A percentile compares a stretch with the other conserved stretches of the same genome.
Conservation (phyloP, 2,797 vertebrate genomes). For the Bradypus variegatus region DNA sequence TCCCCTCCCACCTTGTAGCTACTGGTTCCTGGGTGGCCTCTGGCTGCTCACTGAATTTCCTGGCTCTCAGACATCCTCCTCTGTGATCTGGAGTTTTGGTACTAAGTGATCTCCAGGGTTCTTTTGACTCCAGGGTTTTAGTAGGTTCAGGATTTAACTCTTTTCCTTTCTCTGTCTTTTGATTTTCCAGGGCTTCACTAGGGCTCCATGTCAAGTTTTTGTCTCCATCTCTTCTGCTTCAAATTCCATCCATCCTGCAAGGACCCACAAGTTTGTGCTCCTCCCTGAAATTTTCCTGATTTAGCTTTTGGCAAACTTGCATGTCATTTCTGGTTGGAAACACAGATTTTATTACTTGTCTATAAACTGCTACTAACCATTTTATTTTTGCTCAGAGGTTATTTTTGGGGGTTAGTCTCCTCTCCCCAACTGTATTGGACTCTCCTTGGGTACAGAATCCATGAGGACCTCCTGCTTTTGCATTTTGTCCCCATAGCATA, state of each 20-base stretch:
- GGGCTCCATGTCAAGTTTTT: background rate
- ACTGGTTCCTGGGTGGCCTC: background rate
- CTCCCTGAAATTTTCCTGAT: background rate
- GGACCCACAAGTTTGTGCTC: background rate
- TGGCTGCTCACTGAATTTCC: background rate
- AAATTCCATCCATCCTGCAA: background rate
- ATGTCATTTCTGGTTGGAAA: background rate
- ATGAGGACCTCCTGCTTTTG: background rate
- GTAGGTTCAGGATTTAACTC: background rate
- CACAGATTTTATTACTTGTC: background rate
- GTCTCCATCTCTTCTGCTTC: background rate
- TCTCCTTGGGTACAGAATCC: background rate
- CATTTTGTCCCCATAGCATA: accelerated
- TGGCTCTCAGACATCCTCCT: background rate
- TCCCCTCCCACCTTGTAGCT: background rate
- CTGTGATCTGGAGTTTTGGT: background rate
- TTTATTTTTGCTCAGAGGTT: conserved; percentile 26
- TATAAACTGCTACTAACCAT: background rate
- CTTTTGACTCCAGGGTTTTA: background rate
- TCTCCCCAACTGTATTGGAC: background rate
- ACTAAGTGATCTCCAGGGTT: background rate
- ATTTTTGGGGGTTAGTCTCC: background rate
- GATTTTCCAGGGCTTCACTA: background rate
- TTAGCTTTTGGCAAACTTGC: background rate
- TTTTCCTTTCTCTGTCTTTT: background rate